Base-by-base conservation (phyloP, 2,888 invertebrate genomes). In the Cerastoderma edule region DNA sequence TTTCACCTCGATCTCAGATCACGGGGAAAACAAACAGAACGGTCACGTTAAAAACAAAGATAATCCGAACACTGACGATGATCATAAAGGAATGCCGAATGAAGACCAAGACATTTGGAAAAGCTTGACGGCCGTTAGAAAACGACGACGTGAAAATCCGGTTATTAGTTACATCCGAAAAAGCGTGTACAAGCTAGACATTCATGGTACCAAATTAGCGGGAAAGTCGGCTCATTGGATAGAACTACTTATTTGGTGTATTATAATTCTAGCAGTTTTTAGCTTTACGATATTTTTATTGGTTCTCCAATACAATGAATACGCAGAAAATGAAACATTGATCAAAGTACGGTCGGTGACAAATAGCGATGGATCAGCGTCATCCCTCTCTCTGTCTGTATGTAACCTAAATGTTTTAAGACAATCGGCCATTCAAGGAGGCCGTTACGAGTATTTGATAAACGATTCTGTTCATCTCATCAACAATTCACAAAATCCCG, bases 1-100 rank as follows among this genome's bases (percentile, higher is more conserved):
- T 44, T 84, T 84, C 33, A 74, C 79, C 10, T 84, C 84, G 3
- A 63, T 84, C 19, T 75, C 84, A 2, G 84, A 84, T 32, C 69
- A 68, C 13, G 74, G 65, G 28, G 22, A 30, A 2, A 67, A 57
- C 27, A 71, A 72, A 57, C 70, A 50, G 35, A 73, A 81, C 22
- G 56, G 63, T 13, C 27, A 28, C 2, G 46, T n/a, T 32, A 54
- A 70, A n/a, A 44, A 60, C 22, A 39, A 22, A 19, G 32, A 44
- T 27, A 50, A 65, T 54, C 24, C 19, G 10, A 50, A 28, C 13
- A 22, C 30, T 30, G 16, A 46, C 10, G 24, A 4, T n/a, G 50
- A 67, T 13, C 24, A 53, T 27, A 28, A 66, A 22, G n/a, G n/a
- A n/a, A n/a, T n/a, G n/a, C n/a, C n/a, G n/a, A n/a, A n/a, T n/a